Percentiles rank a stretch among this genome's conserved stretches.
phyloP scores from a whole-genome alignment of 2,888 invertebrate species.

The Brachypalpus laphriformis region DNA sequence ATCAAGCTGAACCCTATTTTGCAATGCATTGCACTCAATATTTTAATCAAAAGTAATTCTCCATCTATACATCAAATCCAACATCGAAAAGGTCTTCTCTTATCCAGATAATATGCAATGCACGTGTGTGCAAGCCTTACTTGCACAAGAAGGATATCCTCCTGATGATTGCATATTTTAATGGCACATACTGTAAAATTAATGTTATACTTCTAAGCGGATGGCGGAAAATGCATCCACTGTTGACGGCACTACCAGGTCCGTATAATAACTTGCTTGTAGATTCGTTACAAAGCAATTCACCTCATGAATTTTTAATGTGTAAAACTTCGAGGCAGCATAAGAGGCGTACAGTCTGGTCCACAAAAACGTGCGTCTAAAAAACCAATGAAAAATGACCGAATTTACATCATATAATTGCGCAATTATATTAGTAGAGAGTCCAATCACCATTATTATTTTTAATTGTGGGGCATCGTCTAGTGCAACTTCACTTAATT shows the following conservation, averaged over 20 bases:
- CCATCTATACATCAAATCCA: not conserved
- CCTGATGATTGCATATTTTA: constrained; percentile 29
- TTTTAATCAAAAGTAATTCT: not conserved
- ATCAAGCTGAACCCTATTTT: not conserved
- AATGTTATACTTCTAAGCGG: not conserved
- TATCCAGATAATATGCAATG: constrained; percentile 3
- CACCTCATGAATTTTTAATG: constrained; percentile 57
- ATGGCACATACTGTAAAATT: constrained; percentile 5
- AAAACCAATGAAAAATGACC: too few species aligned
- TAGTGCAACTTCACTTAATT: too few species aligned
- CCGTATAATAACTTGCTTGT: constrained; percentile 5
- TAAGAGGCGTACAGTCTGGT: too few species aligned
- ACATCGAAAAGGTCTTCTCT: not conserved
- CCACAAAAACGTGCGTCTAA: too few species aligned
- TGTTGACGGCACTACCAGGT: not conserved
- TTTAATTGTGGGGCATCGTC: too few species aligned
- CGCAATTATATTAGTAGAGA: too few species aligned
- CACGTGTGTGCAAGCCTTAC: not conserved
- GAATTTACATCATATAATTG: too few species aligned
- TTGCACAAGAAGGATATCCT: not conserved
- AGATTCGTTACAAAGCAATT: constrained; percentile 53
- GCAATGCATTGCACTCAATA: not conserved
- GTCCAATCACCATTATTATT: too few species aligned
- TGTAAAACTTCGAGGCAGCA: constrained; percentile 31
- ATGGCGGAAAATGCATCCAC: not conserved